Evolutionary conservation across 2,888 invertebrate species (phyloP).

Genomic region (Alsophila aescularia): DNA sequence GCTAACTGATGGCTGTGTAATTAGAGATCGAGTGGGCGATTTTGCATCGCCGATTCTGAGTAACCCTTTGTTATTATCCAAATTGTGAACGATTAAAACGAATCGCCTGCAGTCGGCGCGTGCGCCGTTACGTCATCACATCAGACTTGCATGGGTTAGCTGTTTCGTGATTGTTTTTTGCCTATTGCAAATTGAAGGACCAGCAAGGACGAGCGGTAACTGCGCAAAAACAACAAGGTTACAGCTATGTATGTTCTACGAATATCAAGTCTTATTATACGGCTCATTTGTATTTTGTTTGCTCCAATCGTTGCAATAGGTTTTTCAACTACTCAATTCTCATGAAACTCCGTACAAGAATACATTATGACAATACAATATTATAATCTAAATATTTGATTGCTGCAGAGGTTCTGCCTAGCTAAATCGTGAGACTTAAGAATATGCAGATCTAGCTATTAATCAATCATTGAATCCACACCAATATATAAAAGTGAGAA

Average conservation of each 20-base stretch:
- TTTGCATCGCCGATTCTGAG: conserved; percentile 45
- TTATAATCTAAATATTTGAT: too few relatives aligned
- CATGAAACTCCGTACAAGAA: too few relatives aligned
- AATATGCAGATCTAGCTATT: too few relatives aligned
- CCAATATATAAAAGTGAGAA: too few relatives aligned
- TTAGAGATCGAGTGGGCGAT: conserved; percentile 50
- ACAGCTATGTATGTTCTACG: conserved; percentile 37
- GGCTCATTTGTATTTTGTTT: too few relatives aligned
- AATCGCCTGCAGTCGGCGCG: conserved; percentile 53
- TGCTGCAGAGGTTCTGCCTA: too few relatives aligned
- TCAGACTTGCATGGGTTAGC: conserved; percentile 52
- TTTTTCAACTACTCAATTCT: too few relatives aligned
- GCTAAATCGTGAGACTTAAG: too few relatives aligned
- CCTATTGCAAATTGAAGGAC: conserved; percentile 54
- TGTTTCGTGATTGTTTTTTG: conserved; percentile 51
- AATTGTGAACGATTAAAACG: conserved; percentile 63
- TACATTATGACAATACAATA: too few relatives aligned
- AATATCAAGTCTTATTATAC: conserved; percentile 28
- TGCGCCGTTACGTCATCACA: conserved; percentile 58
- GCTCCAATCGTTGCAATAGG: too few relatives aligned
- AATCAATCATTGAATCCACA: too few relatives aligned
- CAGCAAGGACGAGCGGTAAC: conserved; percentile 44
- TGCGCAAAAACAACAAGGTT: conserved; percentile 33
- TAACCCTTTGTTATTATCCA: conserved; percentile 63
- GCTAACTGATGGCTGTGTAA: conserved; percentile 45